These are phyloP conservation scores for Copsychus sechellarum DNA, from an alignment of 2,113 vertebrate species.

Conservation along the genomic window DNA sequence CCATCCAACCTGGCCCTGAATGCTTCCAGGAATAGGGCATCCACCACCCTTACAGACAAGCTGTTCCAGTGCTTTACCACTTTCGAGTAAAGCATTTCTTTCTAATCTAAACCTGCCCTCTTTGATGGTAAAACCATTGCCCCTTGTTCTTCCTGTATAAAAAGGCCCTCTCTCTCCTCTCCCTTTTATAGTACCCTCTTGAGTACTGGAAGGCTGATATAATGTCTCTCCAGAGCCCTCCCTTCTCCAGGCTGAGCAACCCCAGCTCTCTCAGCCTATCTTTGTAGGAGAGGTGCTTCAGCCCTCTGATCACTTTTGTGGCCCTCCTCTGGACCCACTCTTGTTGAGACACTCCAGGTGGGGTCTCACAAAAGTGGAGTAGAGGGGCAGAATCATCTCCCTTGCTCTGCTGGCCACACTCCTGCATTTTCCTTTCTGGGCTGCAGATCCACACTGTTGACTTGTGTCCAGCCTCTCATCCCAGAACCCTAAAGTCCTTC, in stretches of 20 bases:
- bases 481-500: neutral
- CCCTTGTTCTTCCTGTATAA: neutral
- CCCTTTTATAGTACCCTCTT: neutral
- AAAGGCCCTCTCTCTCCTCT: neutral
- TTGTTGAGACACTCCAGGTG: neutral
- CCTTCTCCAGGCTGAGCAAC: neutral
- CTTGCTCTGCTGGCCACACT: fast-evolving
- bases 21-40: neutral
- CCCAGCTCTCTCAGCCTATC: neutral
- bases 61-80: neutral
- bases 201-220: neutral
- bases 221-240: neutral
- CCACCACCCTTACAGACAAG: neutral
- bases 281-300: neutral
- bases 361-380: neutral
- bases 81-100: neutral
- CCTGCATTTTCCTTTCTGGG: neutral
- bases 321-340: neutral
- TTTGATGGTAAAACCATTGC: neutral
- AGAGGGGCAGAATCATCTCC: neutral
- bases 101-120: neutral
- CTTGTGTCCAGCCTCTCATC: neutral
- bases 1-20: neutral
- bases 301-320: neutral
- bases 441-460: neutral